A percentile compares a stretch with the other conserved stretches of the same genome.
Evolutionary conservation across 2,888 invertebrate genomes (phyloP).

Genomic region (Eucriotettix oculatus): DNA sequence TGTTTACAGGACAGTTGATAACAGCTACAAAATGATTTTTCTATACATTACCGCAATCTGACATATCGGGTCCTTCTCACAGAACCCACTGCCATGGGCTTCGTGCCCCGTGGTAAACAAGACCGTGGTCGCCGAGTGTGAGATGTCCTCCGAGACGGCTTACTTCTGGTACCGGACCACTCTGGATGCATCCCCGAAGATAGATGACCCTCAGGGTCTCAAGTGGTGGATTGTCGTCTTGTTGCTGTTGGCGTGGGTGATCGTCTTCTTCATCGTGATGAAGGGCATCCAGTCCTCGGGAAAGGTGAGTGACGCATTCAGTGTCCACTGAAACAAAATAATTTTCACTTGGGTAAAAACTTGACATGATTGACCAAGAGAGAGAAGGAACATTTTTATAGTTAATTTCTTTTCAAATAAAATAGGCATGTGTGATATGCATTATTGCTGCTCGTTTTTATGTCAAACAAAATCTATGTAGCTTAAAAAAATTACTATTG

Average conservation of each 20-base stretch:
- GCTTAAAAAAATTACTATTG: no score
- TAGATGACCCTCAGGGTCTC: slow-evolving; percentile 68
- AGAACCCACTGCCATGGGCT: slow-evolving; percentile 75
- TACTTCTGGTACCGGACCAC: slow-evolving; percentile 89
- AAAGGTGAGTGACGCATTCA: slow-evolving; percentile 50
- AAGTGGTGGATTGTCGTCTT: slow-evolving; percentile 89
- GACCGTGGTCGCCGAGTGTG: slow-evolving; percentile 56
- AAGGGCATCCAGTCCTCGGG: slow-evolving; percentile 93
- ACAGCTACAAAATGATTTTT: no score
- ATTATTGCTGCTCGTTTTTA: no score
- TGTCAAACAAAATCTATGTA: no score
- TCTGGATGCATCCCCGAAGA: slow-evolving; percentile 70
- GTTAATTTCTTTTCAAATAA: no score
- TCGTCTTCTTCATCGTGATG: slow-evolving; percentile 91
- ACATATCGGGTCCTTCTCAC: slow-evolving; percentile 8
- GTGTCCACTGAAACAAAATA: no score
- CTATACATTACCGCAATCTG: no score
- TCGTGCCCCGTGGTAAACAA: slow-evolving; percentile 55
- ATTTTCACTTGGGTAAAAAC: no score
- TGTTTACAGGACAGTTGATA: no score
- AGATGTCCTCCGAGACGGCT: slow-evolving; percentile 68
- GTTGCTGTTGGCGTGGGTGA: slow-evolving; percentile 70
- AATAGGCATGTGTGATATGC: no score
- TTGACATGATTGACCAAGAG: no score
- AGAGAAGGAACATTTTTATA: no score